Base-by-base conservation (phyloP, 2,888 invertebrate genomes). In the Phortica magna region DNA sequence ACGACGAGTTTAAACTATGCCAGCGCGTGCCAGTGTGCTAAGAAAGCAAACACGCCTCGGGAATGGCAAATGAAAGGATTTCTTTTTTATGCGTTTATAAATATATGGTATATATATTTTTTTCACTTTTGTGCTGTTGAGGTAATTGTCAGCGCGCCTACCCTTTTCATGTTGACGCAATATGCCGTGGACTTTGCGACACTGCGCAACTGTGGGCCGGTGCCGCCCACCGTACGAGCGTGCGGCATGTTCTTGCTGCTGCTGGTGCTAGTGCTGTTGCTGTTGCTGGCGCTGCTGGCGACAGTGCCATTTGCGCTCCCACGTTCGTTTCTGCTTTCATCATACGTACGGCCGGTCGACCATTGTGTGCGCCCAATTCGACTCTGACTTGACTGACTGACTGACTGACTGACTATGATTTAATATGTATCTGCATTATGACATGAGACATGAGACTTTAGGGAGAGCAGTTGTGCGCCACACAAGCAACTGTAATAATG, bases 401-500 rank as follows among this genome's bases (percentile, higher is more conserved):
- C 68, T 68, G 65, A 39, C 42, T 67, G 48, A 6, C 70, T 71
- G 78, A 78, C 76, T 80, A 85, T 83, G 83, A 80, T 82, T 79
- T 83, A 84, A 84, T 84, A 78, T 82, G 82, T 78, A 78, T 79
- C 75, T 75, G 43, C 81, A 78, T 79, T 85, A 78, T 81, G 82
- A 86, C 84, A 85, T 82, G 83, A 81, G 61, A 9, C 61, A 19
- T 61, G 61, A 12, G 48, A 48, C 48, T 12, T 6, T 4, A 31
- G 31, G 31, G 31, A 31, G 31, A 31, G 3, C 31, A 31, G 31
- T 31, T 31, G 48, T 9, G 48, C 5, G 9, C 4, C 10, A 43
- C 6, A 14, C 48, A 48, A 48, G 0, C 48, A 48, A 48, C 48
- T 48, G 48, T 12, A 48, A 48, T 48, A 5, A 48, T 48, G 48